Evolutionary conservation across 1,140 invertebrate genomes (phyloP).

Genomic region (Drosophila triauraria): DNA sequence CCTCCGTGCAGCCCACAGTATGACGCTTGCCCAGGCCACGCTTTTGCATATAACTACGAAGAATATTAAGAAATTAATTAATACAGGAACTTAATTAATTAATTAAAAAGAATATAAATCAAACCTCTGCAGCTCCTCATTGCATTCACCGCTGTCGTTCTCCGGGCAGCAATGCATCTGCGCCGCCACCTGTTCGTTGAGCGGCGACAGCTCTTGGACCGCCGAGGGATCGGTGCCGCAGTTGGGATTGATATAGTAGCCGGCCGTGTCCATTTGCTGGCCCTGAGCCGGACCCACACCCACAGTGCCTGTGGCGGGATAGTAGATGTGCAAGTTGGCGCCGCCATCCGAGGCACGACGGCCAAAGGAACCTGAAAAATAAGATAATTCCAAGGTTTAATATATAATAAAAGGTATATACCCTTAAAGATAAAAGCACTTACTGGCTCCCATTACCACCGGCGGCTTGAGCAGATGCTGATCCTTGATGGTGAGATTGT

Average conservation of each 20-base stretch:
- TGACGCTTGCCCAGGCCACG: constrained; percentile 89
- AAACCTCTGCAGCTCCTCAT: constrained; percentile 83
- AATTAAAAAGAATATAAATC: neutral
- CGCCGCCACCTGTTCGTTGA: constrained; percentile 50
- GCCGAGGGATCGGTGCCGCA: constrained; percentile 29
- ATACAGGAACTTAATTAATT: neutral
- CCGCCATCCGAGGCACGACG: constrained; percentile 98
- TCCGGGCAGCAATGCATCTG: constrained; percentile 60
- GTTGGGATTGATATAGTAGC: constrained; percentile 74
- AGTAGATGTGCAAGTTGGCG: constrained; percentile 94
- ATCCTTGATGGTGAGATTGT: constrained; percentile 96
- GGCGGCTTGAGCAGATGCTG: constrained; percentile 97
- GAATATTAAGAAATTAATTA: no score
- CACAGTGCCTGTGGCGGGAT: constrained; percentile 85
- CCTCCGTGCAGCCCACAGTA: constrained; percentile 86
- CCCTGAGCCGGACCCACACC: constrained; percentile 19
- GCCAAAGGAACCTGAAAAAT: constrained; percentile 89
- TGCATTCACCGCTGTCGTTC: constrained; percentile 71
- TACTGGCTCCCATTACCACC: constrained; percentile 93
- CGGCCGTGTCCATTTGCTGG: constrained; percentile 61
- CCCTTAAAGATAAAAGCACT: constrained; percentile 68
- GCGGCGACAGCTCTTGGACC: constrained; percentile 54
- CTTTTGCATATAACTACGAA: constrained; percentile 89
- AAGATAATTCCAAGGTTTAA: constrained; percentile 13
- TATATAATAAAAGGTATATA: neutral